Evolutionary conservation across 2,888 invertebrate species (phyloP).

Genomic region (Branchipolynoe longqiensis): DNA sequence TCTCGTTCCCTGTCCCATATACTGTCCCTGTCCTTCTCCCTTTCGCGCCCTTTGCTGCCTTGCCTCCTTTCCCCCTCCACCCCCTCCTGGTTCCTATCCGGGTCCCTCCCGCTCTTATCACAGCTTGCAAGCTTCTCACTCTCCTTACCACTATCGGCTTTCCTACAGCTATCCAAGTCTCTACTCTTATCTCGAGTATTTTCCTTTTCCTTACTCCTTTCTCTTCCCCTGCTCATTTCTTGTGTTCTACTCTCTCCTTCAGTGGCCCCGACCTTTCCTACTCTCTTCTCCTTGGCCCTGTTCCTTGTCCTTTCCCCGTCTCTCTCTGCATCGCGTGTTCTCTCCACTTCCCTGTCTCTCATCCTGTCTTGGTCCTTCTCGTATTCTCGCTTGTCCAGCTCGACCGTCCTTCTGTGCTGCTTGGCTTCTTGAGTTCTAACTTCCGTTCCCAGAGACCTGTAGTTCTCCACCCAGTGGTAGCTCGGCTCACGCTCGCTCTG

Average conservation of each 20-base stretch:
- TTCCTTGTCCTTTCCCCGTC: background rate
- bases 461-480: slow-evolving; percentile 38
- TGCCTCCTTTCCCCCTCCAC: background rate
- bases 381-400: slow-evolving; percentile 21
- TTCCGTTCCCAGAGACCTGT: background rate
- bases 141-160: background rate
- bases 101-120: background rate
- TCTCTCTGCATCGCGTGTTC: background rate
- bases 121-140: background rate
- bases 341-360: background rate
- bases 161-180: background rate
- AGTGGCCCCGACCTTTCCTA: background rate
- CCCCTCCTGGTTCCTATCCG: background rate
- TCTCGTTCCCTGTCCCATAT: background rate
- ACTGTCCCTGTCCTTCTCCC: slow-evolving; percentile 43
- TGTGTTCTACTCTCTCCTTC: background rate
- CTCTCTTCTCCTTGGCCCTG: background rate
- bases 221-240: background rate
- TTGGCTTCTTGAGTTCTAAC: background rate
- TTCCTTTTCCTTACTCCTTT: background rate
- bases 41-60: slow-evolving; percentile 12
- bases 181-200: slow-evolving; percentile 17
- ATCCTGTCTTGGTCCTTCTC: slow-evolving; percentile 2
- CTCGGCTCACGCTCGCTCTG: slow-evolving; percentile 32
- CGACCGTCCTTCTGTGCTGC: background rate